These are phyloP conservation scores for Pithys albifrons DNA, from an alignment of 2,113 vertebrate genomes.

Conservation along the genomic window DNA sequence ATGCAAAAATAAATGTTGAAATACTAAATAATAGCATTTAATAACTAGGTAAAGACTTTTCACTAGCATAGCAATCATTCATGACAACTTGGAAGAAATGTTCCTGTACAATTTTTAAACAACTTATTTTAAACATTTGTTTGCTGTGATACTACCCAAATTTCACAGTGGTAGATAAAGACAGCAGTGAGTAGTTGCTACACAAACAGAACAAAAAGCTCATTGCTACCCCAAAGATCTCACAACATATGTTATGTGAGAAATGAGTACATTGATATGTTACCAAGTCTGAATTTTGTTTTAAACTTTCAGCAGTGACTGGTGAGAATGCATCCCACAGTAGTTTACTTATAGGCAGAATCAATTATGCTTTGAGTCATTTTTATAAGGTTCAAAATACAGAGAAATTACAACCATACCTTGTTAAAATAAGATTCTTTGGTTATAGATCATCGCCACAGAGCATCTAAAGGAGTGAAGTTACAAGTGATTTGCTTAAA, in stretches of 20 bases:
- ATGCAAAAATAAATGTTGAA: neutral
- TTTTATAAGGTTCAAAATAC: neutral
- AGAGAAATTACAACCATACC: neutral
- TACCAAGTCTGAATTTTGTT: neutral
- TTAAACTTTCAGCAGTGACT: neutral
- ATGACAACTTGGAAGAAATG: neutral
- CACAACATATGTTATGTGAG: neutral
- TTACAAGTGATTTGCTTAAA: neutral
- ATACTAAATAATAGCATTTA: neutral
- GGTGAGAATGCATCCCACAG: neutral
- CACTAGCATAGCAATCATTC: neutral
- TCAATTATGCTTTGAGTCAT: neutral
- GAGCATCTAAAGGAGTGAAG: neutral
- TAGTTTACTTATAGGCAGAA: conserved; percentile 5
- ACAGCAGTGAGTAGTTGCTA: neutral
- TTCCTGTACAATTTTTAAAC: neutral
- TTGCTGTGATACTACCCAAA: neutral
- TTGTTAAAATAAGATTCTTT: neutral
- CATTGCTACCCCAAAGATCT: neutral
- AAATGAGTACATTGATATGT: neutral
- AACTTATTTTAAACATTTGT: neutral
- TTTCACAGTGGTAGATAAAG: neutral
- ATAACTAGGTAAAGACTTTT: neutral
- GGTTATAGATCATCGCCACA: neutral
- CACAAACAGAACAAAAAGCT: conserved; percentile 3